Conservation (phyloP, 2,797 vertebrate genomes). For the Melanotaenia maccullochi region DNA sequence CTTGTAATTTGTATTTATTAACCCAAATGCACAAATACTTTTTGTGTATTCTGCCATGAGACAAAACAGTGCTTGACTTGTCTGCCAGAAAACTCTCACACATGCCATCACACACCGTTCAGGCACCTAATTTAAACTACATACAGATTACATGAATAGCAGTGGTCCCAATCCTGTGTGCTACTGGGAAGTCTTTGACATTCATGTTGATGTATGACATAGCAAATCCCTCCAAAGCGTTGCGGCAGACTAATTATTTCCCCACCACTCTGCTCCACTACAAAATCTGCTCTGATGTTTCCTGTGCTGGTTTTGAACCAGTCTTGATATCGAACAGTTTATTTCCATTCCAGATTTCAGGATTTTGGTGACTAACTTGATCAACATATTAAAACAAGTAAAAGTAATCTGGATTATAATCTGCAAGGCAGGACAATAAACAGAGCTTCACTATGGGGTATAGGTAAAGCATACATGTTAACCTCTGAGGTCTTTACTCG, state of each 20-base stretch:
- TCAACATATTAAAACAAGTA: background rate
- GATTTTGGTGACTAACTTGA: background rate
- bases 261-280: background rate
- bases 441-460: no score
- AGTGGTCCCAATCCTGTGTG: background rate
- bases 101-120: background rate
- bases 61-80: background rate
- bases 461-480: no score
- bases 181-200: background rate
- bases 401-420: background rate
- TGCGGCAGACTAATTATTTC: background rate
- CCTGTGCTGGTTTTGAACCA: background rate
- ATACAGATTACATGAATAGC: background rate
- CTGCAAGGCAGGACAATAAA: background rate
- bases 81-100: background rate
- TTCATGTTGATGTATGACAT: background rate
- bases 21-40: slow-evolving; percentile 2
- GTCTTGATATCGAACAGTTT: background rate
- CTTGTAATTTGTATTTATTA: background rate
- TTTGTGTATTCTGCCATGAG: background rate
- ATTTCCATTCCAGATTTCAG: background rate
- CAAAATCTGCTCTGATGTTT: background rate
- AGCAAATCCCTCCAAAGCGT: background rate
- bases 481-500: no score
- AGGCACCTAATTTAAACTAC: background rate